These are phyloP conservation scores for Todiramphus chloris DNA, from an alignment of 2,113 vertebrate genomes.

Conservation along the genomic window DNA sequence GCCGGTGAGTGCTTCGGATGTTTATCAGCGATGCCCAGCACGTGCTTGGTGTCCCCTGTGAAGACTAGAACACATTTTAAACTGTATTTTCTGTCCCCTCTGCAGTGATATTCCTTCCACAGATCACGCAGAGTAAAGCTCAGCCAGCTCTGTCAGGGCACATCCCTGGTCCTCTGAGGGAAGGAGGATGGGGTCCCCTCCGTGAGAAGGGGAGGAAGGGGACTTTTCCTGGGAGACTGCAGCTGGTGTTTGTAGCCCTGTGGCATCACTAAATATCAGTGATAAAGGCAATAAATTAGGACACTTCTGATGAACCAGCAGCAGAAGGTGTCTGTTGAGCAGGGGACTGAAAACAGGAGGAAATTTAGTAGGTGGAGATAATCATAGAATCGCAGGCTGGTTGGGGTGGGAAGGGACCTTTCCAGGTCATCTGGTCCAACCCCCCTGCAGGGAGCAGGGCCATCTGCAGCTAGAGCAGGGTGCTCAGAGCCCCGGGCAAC, in stretches of 20 bases:
- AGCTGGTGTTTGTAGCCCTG: background rate
- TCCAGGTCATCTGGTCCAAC: too few relatives aligned
- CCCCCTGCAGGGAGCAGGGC: too few relatives aligned
- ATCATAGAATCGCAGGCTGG: too few relatives aligned
- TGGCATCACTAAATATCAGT: rapidly evolving
- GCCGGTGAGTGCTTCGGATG: rapidly evolving
- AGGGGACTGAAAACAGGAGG: rapidly evolving
- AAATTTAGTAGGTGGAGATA: background rate
- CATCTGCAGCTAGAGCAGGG: too few relatives aligned
- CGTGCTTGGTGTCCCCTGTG: background rate
- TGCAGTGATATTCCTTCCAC: rapidly evolving
- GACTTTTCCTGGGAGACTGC: background rate
- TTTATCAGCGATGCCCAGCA: background rate
- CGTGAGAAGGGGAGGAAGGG: background rate
- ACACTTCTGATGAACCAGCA: background rate
- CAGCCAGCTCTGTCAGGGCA: background rate
- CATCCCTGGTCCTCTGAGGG: rapidly evolving
- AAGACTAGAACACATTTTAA: background rate
- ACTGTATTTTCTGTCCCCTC: too few relatives aligned
- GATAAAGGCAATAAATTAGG: rapidly evolving
- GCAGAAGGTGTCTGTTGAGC: background rate
- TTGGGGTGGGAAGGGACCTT: too few relatives aligned
- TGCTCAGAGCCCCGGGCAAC: too few relatives aligned
- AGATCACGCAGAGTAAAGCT: background rate
- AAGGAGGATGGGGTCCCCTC: background rate